These are phyloP conservation scores for Chloropsis cyanopogon DNA, from an alignment of 2,113 vertebrate genomes.

Conservation along the genomic window DNA sequence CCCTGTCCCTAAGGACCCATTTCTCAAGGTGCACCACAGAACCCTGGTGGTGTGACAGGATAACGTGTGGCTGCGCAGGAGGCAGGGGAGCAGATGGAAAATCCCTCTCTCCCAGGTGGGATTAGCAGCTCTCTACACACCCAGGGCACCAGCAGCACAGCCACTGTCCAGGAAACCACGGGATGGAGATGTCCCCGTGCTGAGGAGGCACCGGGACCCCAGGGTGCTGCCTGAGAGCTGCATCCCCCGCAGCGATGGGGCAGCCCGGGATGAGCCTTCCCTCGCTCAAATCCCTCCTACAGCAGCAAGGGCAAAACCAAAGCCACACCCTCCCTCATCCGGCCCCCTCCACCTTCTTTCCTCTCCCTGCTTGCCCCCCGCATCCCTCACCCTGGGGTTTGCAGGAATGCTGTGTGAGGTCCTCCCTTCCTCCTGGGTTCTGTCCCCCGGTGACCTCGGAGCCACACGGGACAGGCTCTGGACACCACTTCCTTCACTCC, in stretches of 20 bases:
- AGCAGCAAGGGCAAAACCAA: neutral
- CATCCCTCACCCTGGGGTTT: neutral
- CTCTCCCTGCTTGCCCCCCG: neutral
- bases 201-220: neutral
- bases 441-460: neutral
- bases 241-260: neutral
- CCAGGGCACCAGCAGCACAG: neutral
- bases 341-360: neutral
- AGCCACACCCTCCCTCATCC: neutral
- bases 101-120: neutral
- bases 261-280: neutral
- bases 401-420: neutral
- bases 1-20: neutral
- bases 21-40: accelerated
- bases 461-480: neutral
- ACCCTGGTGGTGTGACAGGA: accelerated
- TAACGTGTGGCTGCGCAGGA: neutral
- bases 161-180: neutral
- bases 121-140: neutral
- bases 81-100: neutral
- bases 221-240: neutral
- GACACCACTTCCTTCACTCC: neutral
- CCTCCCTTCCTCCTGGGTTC: neutral
- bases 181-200: neutral
- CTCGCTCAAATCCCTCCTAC: accelerated